phyloP scores from a whole-genome alignment of 2,797 vertebrate genomes.

The Lacerta bilineata region DNA sequence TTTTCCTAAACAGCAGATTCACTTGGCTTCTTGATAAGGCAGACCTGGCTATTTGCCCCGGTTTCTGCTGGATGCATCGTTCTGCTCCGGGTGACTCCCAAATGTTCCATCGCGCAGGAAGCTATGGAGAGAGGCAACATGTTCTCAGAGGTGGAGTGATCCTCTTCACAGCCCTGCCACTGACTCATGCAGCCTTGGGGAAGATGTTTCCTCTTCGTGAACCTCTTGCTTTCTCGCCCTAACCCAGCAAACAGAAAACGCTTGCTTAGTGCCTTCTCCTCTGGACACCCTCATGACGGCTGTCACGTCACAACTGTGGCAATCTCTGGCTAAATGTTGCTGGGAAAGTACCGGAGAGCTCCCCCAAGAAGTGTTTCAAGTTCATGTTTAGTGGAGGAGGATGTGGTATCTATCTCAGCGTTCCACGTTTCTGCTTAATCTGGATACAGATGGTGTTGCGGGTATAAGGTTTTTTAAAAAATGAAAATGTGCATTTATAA shows the following conservation, averaged over 20 bases:
- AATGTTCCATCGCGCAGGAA: constrained; percentile 2
- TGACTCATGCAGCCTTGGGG: constrained; percentile 3
- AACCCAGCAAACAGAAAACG: background rate
- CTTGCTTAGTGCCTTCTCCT: background rate
- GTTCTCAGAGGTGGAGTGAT: background rate
- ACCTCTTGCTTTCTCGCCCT: background rate
- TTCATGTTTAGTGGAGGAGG: background rate
- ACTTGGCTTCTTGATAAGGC: background rate
- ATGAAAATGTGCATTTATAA: background rate
- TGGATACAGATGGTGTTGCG: background rate
- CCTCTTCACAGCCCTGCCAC: background rate
- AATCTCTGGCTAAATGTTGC: background rate
- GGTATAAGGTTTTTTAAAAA: background rate
- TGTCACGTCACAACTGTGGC: background rate
- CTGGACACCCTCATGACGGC: background rate
- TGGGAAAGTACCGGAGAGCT: background rate
- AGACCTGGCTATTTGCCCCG: background rate
- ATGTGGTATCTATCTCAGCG: background rate
- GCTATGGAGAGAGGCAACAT: background rate
- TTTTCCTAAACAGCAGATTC: background rate
- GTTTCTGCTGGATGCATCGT: background rate
- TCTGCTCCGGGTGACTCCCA: background rate
- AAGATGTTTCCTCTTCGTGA: background rate
- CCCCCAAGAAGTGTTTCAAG: too few species aligned
- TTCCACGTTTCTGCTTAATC: background rate